Evolutionary conservation across 30 jellyfish, hydroid and myxozoan species (phyloP).

Genomic region (Cassiopea xamachana): DNA sequence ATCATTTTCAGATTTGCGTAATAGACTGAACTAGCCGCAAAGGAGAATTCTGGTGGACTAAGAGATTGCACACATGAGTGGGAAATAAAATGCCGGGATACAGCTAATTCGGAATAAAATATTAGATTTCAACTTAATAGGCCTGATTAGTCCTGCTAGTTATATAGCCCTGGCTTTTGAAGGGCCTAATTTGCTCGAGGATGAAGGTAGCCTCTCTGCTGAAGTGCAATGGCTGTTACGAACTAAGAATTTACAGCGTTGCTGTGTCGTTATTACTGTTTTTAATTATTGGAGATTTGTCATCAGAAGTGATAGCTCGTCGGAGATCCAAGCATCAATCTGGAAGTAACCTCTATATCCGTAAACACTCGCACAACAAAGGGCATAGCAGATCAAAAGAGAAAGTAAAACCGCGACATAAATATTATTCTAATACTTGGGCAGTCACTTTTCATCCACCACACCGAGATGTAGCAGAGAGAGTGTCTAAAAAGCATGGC

Average conservation of each 20-base stretch:
- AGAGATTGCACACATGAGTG: neutral
- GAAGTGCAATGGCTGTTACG: conserved; percentile 37
- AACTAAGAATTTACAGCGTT: conserved; percentile 7
- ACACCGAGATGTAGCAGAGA: conserved; percentile 87
- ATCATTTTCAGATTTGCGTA: conserved; percentile 58
- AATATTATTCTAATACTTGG: conserved; percentile 95
- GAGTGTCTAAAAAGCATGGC: conserved; percentile 94
- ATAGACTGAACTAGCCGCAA: conserved; percentile 63
- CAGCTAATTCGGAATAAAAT: neutral
- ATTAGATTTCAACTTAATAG: neutral
- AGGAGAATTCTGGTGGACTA: neutral
- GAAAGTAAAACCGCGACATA: conserved; percentile 40
- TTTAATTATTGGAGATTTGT: conserved; percentile 53
- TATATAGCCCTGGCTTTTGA: neutral
- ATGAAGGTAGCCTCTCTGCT: conserved; percentile 31
- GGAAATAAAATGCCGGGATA: neutral
- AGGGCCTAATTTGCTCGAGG: neutral
- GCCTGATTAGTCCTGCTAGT: conserved; percentile 1
- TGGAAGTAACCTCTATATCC: conserved; percentile 45
- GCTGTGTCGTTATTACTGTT: conserved; percentile 43
- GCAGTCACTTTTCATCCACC: conserved; percentile 98
- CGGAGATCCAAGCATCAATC: conserved; percentile 48
- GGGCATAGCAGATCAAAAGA: conserved; percentile 29
- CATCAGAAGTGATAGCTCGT: conserved; percentile 37
- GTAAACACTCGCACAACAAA: conserved; percentile 46